A percentile compares a stretch with the other conserved stretches of the same genome.
Evolutionary conservation across 2,113 vertebrate genomes (phyloP).

Genomic region (Ptychochromis oligacanthus): DNA sequence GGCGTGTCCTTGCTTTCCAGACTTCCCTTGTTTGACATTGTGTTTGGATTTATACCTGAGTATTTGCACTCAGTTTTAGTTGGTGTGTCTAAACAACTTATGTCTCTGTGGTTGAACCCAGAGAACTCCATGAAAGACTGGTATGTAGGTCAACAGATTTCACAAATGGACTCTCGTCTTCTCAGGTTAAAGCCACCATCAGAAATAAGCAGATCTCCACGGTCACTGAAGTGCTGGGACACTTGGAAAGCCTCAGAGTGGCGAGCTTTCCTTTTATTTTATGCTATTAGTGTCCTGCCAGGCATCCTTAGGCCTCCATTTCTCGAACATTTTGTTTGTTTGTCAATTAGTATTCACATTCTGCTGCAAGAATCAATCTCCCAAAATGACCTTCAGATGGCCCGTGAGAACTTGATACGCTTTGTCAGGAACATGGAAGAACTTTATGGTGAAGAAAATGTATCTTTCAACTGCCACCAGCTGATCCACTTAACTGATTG

Average conservation of each 20-base stretch:
- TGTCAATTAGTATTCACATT: constrained; percentile 19
- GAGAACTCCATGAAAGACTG: neutral
- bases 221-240: neutral
- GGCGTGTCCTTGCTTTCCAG: constrained; percentile 9
- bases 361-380: constrained; percentile 31
- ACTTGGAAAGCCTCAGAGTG: neutral
- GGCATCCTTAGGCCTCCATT: accelerated
- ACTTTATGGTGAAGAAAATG: constrained; percentile 42
- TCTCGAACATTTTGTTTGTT: constrained; percentile 12
- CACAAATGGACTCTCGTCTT: neutral
- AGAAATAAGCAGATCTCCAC: neutral
- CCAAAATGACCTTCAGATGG: neutral
- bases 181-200: neutral
- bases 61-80: constrained; percentile 7
- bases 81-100: constrained; percentile 38
- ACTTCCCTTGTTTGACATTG: constrained; percentile 37
- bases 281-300: constrained; percentile 10
- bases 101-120: constrained; percentile 9
- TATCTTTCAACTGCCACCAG: constrained; percentile 49
- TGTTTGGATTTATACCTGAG: constrained; percentile 27
- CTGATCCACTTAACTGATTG: constrained; percentile 37
- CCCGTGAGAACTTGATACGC: neutral
- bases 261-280: constrained; percentile 35
- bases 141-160: constrained; percentile 7
- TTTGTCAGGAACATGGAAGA: constrained; percentile 18